phyloP scores from a whole-genome alignment of 2,888 invertebrate genomes.

The Perithous albicinctus region DNA sequence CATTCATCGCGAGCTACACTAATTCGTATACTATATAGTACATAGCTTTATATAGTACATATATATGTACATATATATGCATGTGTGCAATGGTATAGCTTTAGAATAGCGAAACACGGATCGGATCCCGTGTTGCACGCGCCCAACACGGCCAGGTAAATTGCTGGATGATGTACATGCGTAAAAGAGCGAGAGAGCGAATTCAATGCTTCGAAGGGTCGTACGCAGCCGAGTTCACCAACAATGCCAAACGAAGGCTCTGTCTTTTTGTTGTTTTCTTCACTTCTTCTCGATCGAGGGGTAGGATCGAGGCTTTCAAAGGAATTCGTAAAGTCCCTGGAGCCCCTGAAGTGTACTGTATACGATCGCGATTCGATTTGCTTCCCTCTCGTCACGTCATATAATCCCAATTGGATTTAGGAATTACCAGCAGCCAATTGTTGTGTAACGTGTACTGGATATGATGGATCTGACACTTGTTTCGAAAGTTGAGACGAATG shows the following conservation, averaged over 20 bases:
- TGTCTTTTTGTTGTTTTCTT: neutral
- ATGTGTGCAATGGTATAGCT: neutral
- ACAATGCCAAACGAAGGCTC: slow-evolving; percentile 12
- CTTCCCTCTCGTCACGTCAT: slow-evolving; percentile 28
- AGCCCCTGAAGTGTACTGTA: neutral
- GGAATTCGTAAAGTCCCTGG: slow-evolving; percentile 21
- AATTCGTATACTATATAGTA: slow-evolving; percentile 7
- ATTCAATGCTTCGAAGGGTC: slow-evolving; percentile 39
- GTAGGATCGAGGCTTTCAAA: slow-evolving; percentile 4
- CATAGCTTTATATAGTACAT: neutral
- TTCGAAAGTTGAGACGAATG: neutral
- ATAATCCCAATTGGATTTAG: slow-evolving; percentile 46
- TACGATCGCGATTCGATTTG: slow-evolving; percentile 39
- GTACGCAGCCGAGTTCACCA: neutral
- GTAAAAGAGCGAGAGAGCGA: slow-evolving; percentile 7
- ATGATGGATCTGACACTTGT: slow-evolving; percentile 24
- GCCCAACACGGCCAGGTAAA: slow-evolving; percentile 40
- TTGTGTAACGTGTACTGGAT: neutral
- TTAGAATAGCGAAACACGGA: slow-evolving; percentile 6
- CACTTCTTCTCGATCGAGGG: neutral
- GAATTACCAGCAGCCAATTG: slow-evolving; percentile 28
- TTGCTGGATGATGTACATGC: neutral
- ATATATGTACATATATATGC: neutral
- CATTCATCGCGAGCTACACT: slow-evolving; percentile 33
- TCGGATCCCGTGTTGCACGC: slow-evolving; percentile 25